Evolutionary conservation across 2,888 invertebrate genomes (phyloP).

Genomic region (Tyria jacobaeae): DNA sequence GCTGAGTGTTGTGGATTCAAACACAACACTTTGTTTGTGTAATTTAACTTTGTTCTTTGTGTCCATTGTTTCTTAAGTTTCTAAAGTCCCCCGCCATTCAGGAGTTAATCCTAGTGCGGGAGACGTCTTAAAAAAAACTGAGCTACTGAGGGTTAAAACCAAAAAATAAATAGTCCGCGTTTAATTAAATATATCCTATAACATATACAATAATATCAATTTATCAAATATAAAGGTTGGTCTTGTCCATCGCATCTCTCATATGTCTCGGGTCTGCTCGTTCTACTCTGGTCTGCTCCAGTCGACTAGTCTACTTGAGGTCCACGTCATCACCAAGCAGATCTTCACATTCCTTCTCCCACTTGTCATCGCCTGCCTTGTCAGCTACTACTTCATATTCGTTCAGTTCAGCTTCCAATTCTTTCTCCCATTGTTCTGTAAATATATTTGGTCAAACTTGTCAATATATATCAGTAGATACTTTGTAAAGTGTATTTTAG

Average conservation of each 20-base stretch:
- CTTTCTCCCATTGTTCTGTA: conserved; percentile 98
- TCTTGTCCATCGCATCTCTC: conserved; percentile 26
- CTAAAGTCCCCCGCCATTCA: no score
- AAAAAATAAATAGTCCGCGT: neutral
- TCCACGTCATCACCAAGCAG: conserved; percentile 88
- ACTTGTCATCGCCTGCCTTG: conserved; percentile 81
- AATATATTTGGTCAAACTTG: conserved; percentile 32
- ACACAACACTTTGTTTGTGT: no score
- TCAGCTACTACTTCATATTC: conserved; percentile 95
- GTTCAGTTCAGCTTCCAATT: conserved; percentile 97
- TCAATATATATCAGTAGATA: neutral
- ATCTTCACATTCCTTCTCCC: conserved; percentile 91
- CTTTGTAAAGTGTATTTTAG: no score
- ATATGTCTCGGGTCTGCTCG: conserved; percentile 27
- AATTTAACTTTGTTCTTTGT: no score
- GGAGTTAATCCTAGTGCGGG: no score
- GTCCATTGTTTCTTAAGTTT: no score
- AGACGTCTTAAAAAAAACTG: no score
- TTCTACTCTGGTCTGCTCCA: conserved; percentile 24
- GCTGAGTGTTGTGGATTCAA: no score
- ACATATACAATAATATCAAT: neutral
- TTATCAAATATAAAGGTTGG: conserved; percentile 19
- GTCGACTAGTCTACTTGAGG: conserved; percentile 79
- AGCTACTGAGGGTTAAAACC: no score
- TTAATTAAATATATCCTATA: neutral